Percentiles rank a stretch among this genome's conserved stretches.
Conservation (phyloP, 2,113 vertebrate species). For the Fukomys damarensis region DNA sequence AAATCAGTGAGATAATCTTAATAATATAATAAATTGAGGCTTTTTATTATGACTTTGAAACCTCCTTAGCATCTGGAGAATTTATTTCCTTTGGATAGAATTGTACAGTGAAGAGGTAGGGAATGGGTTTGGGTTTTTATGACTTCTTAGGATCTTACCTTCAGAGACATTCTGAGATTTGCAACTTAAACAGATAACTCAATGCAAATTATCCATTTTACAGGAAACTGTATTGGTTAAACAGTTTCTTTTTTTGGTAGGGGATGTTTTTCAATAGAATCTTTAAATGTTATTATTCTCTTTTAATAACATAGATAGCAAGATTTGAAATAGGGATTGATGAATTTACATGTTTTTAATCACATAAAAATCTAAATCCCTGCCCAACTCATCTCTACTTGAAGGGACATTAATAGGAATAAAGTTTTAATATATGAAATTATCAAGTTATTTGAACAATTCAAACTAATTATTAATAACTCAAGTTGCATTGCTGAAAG, state of each 20-base stretch:
- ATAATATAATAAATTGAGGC: neutral
- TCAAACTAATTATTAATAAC: conserved; percentile 47
- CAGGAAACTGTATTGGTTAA: conserved; percentile 30
- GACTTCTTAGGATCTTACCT: conserved; percentile 32
- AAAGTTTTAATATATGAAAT: conserved; percentile 55
- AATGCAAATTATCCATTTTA: conserved; percentile 38
- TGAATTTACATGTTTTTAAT: conserved; percentile 41
- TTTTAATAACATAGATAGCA: conserved; percentile 45
- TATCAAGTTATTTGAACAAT: conserved; percentile 27
- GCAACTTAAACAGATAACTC: conserved; percentile 26
- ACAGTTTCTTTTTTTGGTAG: conserved; percentile 33
- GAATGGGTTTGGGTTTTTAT: conserved; percentile 27
- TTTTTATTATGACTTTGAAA: conserved; percentile 47
- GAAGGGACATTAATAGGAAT: conserved; percentile 32
- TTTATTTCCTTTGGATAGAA: conserved; percentile 46
- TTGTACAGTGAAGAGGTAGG: neutral
- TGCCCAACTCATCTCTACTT: conserved; percentile 13
- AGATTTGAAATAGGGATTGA: conserved; percentile 42
- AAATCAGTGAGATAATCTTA: conserved; percentile 58
- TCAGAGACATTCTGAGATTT: conserved; percentile 50
- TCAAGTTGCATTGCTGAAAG: conserved; percentile 63
- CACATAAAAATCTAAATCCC: conserved; percentile 49
- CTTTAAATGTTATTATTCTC: conserved; percentile 30
- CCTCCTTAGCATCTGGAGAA: conserved; percentile 9
- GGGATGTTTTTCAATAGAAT: conserved; percentile 26